These are phyloP conservation scores for Shinisaurus crocodilurus DNA, from an alignment of 2,113 vertebrate genomes.

Conservation along the genomic window DNA sequence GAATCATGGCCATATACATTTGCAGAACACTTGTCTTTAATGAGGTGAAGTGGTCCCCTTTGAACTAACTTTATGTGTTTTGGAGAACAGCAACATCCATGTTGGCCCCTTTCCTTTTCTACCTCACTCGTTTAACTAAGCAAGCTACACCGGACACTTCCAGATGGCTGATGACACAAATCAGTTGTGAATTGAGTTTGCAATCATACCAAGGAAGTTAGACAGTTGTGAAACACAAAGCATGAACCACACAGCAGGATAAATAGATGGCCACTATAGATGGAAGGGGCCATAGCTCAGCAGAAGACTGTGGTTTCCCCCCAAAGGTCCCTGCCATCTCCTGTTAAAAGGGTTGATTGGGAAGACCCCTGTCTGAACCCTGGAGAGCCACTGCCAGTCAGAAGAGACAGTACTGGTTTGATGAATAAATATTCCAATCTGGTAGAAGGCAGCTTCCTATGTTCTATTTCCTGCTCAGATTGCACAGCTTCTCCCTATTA, in stretches of 20 bases:
- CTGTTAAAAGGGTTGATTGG: not conserved
- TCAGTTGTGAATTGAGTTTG: not conserved
- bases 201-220: not conserved
- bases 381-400: not conserved
- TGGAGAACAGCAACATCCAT: not conserved
- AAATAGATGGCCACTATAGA: not conserved
- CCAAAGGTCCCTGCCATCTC: not conserved
- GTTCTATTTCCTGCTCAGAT: not conserved
- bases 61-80: not conserved
- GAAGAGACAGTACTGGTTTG: not conserved
- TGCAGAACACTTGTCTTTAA: not conserved
- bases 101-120: accelerated
- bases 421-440: not conserved
- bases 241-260: not conserved
- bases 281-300: not conserved
- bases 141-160: not conserved
- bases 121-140: not conserved
- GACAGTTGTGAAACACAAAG: not conserved
- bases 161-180: not conserved
- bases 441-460: not conserved
- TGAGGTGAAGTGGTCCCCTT: not conserved
- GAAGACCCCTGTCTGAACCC: not conserved
- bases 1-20: not conserved
- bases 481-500: not conserved
- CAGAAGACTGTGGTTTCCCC: not conserved